Conservation (phyloP, 2,113 vertebrate genomes). For the Holacanthus passer region DNA sequence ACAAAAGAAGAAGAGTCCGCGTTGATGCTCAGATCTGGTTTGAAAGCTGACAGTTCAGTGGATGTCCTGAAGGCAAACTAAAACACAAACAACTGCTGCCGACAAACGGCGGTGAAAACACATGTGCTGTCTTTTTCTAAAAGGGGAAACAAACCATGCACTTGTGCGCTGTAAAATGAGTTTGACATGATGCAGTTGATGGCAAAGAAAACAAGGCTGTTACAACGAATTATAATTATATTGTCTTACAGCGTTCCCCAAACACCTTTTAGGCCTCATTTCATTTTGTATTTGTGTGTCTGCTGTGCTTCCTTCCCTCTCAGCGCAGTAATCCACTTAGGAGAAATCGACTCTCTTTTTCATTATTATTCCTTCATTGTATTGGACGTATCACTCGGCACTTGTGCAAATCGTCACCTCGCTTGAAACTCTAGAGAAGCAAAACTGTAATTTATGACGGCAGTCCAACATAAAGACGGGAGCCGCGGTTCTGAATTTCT, state of each 20-base stretch:
- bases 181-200: conserved; percentile 36
- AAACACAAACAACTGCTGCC: not conserved
- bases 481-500: conserved; percentile 31
- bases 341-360: conserved; percentile 11
- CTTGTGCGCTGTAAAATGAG: not conserved
- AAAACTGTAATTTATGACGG: conserved; percentile 43
- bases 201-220: conserved; percentile 6
- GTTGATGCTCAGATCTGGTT: not conserved
- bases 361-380: conserved; percentile 34
- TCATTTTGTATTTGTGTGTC: conserved; percentile 39
- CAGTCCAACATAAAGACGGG: conserved; percentile 20
- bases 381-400: conserved; percentile 24
- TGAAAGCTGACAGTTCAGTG: not conserved
- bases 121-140: conserved; percentile 8
- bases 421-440: conserved; percentile 20
- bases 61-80: conserved; percentile 22
- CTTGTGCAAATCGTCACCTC: conserved; percentile 15
- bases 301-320: conserved; percentile 29
- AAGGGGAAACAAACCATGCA: conserved; percentile 7
- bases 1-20: not conserved
- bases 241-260: conserved; percentile 35
- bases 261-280: conserved; percentile 38
- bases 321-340: conserved; percentile 16
- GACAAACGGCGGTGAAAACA: not conserved
- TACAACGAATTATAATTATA: conserved; percentile 34